phyloP scores from a whole-genome alignment of 1,140 invertebrate genomes.

The Heterodera schachtii region DNA sequence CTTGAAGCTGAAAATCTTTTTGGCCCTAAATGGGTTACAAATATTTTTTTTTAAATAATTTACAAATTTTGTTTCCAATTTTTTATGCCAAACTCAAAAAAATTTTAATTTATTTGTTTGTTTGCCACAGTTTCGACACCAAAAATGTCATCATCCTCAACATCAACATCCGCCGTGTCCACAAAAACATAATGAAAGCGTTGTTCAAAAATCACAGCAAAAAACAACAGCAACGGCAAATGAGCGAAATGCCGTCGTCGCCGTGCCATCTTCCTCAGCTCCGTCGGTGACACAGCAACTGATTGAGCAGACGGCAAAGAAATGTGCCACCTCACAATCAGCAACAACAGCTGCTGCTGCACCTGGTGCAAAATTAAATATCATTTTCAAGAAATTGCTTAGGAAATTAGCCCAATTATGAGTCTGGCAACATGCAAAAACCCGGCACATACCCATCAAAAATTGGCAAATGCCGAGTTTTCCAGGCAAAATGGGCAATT shows the following conservation, averaged over 20 bases:
- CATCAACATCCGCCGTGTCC: not conserved
- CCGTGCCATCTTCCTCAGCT: not conserved
- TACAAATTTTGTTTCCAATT: too few relatives aligned
- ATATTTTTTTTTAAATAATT: too few relatives aligned
- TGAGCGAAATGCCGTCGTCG: constrained; percentile 21
- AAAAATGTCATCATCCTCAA: not conserved
- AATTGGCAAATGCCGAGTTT: too few relatives aligned
- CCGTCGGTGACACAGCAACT: constrained; percentile 26
- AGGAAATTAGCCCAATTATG: too few relatives aligned
- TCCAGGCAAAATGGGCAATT: too few relatives aligned
- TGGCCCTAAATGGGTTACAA: too few relatives aligned
- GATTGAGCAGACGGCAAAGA: constrained; percentile 8
- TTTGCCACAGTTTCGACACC: constrained; percentile 4
- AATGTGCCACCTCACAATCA: constrained; percentile 2
- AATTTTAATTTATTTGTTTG: too few relatives aligned
- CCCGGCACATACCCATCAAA: too few relatives aligned
- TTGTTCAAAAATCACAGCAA: not conserved
- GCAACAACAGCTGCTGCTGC: constrained; percentile 1
- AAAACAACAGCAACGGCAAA: constrained; percentile 15
- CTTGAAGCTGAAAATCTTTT: too few relatives aligned
- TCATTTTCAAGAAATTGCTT: too few relatives aligned
- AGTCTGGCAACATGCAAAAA: too few relatives aligned
- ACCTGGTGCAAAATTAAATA: not conserved
- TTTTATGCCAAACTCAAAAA: too few relatives aligned
- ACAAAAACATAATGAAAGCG: constrained; percentile 28